These are phyloP conservation scores for Hippocampus guttulatus DNA, from an alignment of 2,113 vertebrate species.

Conservation along the genomic window DNA sequence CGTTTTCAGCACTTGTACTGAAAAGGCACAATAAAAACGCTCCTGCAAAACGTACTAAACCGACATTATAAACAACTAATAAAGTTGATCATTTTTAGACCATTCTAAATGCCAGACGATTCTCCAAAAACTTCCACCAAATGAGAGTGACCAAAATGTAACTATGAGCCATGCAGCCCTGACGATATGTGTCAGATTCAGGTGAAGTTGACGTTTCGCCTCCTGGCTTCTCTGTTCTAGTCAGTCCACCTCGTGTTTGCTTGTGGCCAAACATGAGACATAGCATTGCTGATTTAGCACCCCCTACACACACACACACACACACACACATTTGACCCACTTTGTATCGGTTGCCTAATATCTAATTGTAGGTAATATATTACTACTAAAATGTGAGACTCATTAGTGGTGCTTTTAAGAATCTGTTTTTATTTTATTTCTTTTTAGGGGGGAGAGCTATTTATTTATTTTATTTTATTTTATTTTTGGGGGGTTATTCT, in stretches of 20 bases:
- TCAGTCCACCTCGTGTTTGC: not conserved
- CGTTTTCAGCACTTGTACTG: not conserved
- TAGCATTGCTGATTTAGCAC: not conserved
- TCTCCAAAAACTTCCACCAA: not conserved
- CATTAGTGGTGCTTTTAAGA: not conserved
- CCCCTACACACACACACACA: not conserved
- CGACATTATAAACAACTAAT: not conserved
- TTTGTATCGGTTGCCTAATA: not conserved
- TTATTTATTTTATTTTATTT: too few relatives aligned
- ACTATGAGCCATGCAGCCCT: not conserved
- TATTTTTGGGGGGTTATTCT: too few relatives aligned
- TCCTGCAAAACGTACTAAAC: not conserved
- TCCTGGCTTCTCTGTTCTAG: slow-evolving; percentile 1
- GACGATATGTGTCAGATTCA: not conserved
- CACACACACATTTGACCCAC: too few relatives aligned
- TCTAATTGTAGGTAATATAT: not conserved
- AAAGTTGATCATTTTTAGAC: not conserved
- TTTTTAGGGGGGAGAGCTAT: too few relatives aligned
- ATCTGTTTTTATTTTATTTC: not conserved
- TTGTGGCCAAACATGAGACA: not conserved
- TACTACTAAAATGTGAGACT: not conserved
- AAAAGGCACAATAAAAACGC: not conserved
- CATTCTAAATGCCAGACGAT: not conserved
- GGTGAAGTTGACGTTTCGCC: not conserved
- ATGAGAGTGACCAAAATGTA: slow-evolving; percentile 1